Percentiles rank a stretch among this genome's conserved stretches.
phyloP scores from a whole-genome alignment of 2,797 vertebrate species.

The Buceros bicornis region DNA sequence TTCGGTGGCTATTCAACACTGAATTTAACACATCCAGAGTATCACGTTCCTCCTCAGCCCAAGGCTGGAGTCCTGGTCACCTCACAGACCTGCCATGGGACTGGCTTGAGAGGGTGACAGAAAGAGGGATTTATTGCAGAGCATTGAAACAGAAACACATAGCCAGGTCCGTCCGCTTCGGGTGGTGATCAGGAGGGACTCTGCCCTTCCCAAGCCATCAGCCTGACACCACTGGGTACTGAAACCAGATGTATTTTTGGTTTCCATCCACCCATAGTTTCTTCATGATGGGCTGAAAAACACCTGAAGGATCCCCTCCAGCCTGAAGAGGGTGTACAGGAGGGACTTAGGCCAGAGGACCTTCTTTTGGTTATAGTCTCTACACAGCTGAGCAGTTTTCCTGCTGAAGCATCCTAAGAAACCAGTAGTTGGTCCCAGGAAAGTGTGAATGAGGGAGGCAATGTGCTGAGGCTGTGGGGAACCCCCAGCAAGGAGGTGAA shows the following conservation, averaged over 20 bases:
- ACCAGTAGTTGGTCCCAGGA: not conserved
- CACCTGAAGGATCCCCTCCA: not conserved
- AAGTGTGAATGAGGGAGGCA: not conserved
- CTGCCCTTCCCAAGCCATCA: not conserved
- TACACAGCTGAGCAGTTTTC: not conserved
- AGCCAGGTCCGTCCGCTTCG: not conserved
- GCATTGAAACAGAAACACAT: not conserved
- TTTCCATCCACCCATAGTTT: not conserved
- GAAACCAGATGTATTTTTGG: not conserved
- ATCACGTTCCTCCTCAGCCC: not conserved
- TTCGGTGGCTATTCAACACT: not conserved
- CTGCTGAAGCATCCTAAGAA: not conserved
- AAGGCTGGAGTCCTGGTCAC: not conserved
- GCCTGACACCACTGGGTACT: not conserved
- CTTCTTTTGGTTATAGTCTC: not conserved
- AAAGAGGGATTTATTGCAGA: not conserved
- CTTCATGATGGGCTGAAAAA: not conserved
- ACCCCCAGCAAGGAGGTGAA: not conserved
- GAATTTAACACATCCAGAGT: not conserved
- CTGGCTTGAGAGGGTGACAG: not conserved
- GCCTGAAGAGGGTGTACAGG: not conserved
- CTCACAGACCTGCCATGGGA: not conserved
- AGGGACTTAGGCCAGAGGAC: not conserved
- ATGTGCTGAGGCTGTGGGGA: not conserved
- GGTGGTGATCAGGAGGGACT: not conserved